Evolutionary conservation across 2,797 vertebrate genomes (phyloP).

Genomic region (Anomalospiza imberbis): DNA sequence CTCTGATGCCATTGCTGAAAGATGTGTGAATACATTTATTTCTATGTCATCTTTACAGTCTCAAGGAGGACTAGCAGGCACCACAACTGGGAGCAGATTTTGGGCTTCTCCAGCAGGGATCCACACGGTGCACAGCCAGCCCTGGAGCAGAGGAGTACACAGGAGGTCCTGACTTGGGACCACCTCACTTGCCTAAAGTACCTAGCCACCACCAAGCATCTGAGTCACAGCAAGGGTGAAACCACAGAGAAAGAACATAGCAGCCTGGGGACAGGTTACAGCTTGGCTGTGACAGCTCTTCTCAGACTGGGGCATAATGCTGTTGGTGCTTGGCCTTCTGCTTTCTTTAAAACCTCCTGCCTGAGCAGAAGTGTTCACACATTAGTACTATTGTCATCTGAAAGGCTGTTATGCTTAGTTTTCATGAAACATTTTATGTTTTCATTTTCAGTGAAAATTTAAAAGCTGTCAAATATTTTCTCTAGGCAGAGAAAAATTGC

Average conservation of each 20-base stretch:
- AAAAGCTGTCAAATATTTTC: slow-evolving; percentile 16
- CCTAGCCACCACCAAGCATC: not conserved
- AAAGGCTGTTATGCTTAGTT: not conserved
- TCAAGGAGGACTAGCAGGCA: not conserved
- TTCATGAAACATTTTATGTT: not conserved
- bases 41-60: not conserved
- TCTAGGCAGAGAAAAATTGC: not conserved
- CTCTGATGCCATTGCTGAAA: not conserved
- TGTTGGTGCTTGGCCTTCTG: not conserved
- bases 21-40: not conserved
- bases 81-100: not conserved
- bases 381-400: not conserved
- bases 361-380: not conserved
- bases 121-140: rapidly evolving
- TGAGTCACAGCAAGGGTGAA: not conserved
- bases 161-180: not conserved
- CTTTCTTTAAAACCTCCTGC: not conserved
- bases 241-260: not conserved
- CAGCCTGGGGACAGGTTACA: not conserved
- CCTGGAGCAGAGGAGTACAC: not conserved
- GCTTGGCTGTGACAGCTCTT: not conserved
- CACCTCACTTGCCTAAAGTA: not conserved
- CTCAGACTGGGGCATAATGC: not conserved
- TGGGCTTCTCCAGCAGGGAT: not conserved
- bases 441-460: slow-evolving; percentile 9